A percentile compares a stretch with the other conserved stretches of the same genome.
These are phyloP conservation scores for Esox lucius DNA, from an alignment of 2,797 vertebrate species.

Conservation along the genomic window DNA sequence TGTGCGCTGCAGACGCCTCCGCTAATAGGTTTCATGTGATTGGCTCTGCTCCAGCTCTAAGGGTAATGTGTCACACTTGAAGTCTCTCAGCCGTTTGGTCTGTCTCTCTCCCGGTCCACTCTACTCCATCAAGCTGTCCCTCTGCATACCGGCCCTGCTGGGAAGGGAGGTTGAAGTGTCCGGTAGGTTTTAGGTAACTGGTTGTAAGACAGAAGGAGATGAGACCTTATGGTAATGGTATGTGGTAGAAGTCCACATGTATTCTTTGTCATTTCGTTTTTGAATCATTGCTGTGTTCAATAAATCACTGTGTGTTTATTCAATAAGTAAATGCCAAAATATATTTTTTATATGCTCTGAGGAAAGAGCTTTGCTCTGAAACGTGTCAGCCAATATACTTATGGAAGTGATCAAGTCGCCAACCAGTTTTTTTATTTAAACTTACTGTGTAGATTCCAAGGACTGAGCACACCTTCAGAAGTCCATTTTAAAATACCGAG, in stretches of 20 bases:
- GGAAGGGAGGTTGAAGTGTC: constrained; percentile 49
- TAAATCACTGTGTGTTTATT: no score
- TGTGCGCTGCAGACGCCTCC: constrained; percentile 44
- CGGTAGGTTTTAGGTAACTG: constrained; percentile 59
- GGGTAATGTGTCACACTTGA: constrained; percentile 75
- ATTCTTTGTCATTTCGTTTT: no score
- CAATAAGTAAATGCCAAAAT: no score
- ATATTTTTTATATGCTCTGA: no score
- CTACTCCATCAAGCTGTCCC: constrained; percentile 70
- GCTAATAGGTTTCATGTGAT: constrained; percentile 71
- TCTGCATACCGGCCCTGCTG: constrained; percentile 48
- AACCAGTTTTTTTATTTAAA: no score
- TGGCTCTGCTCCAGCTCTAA: constrained; percentile 62
- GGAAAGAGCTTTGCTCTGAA: no score
- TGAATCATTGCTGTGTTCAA: no score
- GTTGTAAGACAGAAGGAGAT: constrained; percentile 51
- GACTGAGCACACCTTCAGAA: no score
- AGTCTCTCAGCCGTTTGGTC: constrained; percentile 52
- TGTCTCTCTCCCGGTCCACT: constrained; percentile 57
- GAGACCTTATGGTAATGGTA: neutral
- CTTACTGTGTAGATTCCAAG: no score
- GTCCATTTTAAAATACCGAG: no score
- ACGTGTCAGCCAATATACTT: no score
- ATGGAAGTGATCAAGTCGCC: no score
- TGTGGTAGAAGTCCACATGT: neutral